Evolutionary conservation across 2,888 invertebrate genomes (phyloP), one percentile per base, ranked within the genome.

Genomic region (Oxyscelio sp.): DNA sequence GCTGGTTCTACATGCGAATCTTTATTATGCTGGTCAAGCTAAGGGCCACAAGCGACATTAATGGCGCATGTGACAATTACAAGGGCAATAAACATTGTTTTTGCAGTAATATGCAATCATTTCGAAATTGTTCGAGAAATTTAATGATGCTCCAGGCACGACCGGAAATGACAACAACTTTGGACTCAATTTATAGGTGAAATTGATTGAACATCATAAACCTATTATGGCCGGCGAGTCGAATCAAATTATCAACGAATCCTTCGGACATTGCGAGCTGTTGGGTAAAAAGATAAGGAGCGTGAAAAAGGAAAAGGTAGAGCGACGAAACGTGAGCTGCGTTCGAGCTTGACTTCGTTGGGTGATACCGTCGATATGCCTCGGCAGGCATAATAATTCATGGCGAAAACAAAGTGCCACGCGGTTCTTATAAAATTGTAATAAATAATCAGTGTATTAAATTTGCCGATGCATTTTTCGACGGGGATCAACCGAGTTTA

Each of bases 121-220:
- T 56, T 6, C 34, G 56, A 19, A 56, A 56, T 43, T 17, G 43
- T 43, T 43, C 17, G 43, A 43, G 15, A 15, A 43, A 15, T 50
- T 50, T 50, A 50, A 50, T 22, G 22, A 13, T 9, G 11, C 22
- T 21, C 11, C 21, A 13, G 50, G 9, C n/a, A 8, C 27, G 24
- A 8, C 15, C 27, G 34, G 63, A 58, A 77, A 56, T 22, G 34
- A 75, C 65, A 68, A 78, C 66, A 58, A 58, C 50, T 61, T 65
- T 38, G 66, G 27, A 59, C 52, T 59, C 45, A 71, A 81, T 81
- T 78, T 78, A 68, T 61, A 61, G 24, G 65, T 61, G 79, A 87
- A 89, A 90, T 89, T 90, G 89, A 90, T 89, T 86, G 86, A 89
- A 88, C 88, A 89, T 89, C 86, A 86, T 89, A 89, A 90, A 89